Percentiles rank a stretch among this genome's conserved stretches.
These are phyloP conservation scores for Polylopha cassiicola DNA, from an alignment of 2,888 invertebrate genomes.

Conservation along the genomic window DNA sequence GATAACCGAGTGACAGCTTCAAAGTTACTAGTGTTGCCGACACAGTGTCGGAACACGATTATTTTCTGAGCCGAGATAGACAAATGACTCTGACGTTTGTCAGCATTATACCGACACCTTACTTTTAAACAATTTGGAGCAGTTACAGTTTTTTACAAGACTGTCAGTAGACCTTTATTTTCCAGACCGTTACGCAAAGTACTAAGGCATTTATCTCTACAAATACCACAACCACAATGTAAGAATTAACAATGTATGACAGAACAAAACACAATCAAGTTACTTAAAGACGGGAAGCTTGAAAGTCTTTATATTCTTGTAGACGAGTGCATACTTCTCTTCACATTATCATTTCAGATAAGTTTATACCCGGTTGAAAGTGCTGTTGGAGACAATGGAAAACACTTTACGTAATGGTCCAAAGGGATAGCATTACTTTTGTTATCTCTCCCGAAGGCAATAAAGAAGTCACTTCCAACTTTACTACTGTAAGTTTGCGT, in stretches of 20 bases:
- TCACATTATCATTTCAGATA: slow-evolving; percentile 16
- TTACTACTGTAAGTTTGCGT: slow-evolving; percentile 55
- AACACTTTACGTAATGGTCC: slow-evolving; percentile 64
- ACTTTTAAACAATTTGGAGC: no score
- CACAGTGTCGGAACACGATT: slow-evolving; percentile 12
- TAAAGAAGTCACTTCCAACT: slow-evolving; percentile 59
- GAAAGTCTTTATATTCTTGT: slow-evolving; percentile 9
- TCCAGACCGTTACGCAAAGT: no score
- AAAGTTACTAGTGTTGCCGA: slow-evolving; percentile 16
- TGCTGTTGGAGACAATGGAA: slow-evolving; percentile 49
- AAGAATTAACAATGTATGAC: no score
- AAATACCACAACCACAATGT: no score
- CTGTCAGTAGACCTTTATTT: no score
- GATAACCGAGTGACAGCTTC: slow-evolving; percentile 27
- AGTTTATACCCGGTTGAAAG: slow-evolving; percentile 25
- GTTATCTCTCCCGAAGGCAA: slow-evolving; percentile 58
- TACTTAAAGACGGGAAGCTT: slow-evolving; percentile 8
- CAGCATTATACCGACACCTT: no score
- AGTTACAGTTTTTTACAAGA: no score
- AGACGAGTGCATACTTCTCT: slow-evolving; percentile 10
- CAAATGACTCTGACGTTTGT: slow-evolving; percentile 15
- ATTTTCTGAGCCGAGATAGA: slow-evolving; percentile 17
- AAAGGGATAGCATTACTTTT: slow-evolving; percentile 53
- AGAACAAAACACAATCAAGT: slow-evolving; percentile 5
- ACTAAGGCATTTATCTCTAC: no score